Base-by-base conservation (phyloP, 1,140 invertebrate genomes). In the Popillia japonica region DNA sequence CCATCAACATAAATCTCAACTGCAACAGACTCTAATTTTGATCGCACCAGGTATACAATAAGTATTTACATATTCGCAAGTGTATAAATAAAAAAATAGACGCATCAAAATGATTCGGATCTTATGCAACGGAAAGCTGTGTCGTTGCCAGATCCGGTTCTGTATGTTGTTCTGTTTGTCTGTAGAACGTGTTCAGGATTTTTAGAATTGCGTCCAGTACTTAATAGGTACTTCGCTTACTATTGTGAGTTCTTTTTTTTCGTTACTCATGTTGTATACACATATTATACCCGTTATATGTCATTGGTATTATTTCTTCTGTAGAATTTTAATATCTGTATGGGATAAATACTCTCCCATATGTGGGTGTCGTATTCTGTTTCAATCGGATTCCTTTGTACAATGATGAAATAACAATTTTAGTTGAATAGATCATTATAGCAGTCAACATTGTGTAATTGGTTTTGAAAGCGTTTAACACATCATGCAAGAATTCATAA, bases 341-440 rank as follows among this genome's bases (percentile, higher is more conserved):
- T 48, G 3, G 44, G 17, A 10, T 11, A 48, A 42, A 42, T 42
- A 6, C 6, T 42, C 41, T 48, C 4, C 44, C 44, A 48, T 48
- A 48, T 48, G 44, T n/a, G 44, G 44, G 44, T 11, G 44, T 48
- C 44, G 44, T n/a, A 48, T 48, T 48, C 44, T 48, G n/a, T 48
- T 48, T 48, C 3, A 48, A 48, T 48, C 11, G 44, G 44, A 48
- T 48, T 48, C 44, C 11, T 48, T 48, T 48, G 0, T n/a, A 8
- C 44, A 48, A 48, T 48, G 44, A 48, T 48, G 44, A 10, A 6
- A 10, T 42, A 10, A 48, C 17, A 11, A 14, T 48, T 48, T n/a
- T 3, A 48, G 8, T 6, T 48, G 44, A 48, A 48, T 48, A 48
- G 44, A 48, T 48, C 44, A 48, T 48, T 48, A 48, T 48, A 4